Evolutionary conservation across 1,140 invertebrate species (phyloP).

Genomic region (Harpegnathos saltator): DNA sequence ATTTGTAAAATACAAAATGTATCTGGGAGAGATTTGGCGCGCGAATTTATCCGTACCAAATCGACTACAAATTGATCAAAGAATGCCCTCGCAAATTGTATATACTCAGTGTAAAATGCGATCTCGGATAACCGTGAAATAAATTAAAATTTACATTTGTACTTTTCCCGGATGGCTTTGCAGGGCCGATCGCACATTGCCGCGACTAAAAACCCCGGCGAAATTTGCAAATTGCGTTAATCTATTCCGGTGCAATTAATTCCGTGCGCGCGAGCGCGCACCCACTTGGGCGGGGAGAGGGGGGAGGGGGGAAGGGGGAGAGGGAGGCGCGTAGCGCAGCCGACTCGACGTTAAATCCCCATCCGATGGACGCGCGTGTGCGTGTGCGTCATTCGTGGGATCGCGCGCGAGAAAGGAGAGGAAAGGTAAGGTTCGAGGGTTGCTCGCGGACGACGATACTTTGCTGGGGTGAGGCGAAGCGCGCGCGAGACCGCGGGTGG

Average conservation of each 20-base stretch:
- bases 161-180: conserved; percentile 48
- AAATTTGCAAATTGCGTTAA: conserved; percentile 66
- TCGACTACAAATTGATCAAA: conserved; percentile 50
- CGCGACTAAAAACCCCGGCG: conserved; percentile 56
- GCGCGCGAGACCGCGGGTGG: conserved; percentile 1
- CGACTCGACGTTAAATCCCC: conserved; percentile 62
- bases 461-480: no score
- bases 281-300: no score
- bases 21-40: not conserved
- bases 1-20: conserved; percentile 10
- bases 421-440: conserved; percentile 55
- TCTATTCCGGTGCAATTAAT: conserved; percentile 73
- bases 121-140: conserved; percentile 43
- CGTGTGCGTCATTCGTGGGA: conserved; percentile 38
- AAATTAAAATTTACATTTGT: conserved; percentile 59
- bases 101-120: conserved; percentile 13
- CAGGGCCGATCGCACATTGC: conserved; percentile 33
- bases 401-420: conserved; percentile 44
- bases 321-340: not conserved
- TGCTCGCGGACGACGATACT: conserved; percentile 39
- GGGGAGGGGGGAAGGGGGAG: no score
- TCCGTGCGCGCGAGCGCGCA: conserved; percentile 41
- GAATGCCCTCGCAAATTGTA: conserved; percentile 24
- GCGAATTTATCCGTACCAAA: conserved; percentile 52
- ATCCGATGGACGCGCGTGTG: conserved; percentile 51